Percentiles rank a stretch among this genome's conserved stretches.
Conservation (phyloP, 2,113 vertebrate genomes). For the Saccopteryx leptura region DNA sequence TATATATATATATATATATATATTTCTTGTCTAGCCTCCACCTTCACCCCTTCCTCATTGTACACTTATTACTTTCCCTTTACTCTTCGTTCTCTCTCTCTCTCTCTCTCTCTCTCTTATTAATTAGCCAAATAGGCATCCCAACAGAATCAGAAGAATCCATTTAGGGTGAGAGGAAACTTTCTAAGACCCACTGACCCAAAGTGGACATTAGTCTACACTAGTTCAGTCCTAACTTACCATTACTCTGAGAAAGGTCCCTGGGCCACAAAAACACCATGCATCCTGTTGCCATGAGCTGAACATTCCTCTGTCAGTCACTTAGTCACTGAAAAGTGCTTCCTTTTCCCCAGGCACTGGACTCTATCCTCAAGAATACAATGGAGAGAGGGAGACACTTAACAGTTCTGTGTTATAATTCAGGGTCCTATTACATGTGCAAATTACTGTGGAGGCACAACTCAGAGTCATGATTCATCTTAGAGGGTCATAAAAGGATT, state of each 20-base stretch:
- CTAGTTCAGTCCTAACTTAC: background rate
- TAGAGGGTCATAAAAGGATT: background rate
- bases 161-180: background rate
- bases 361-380: background rate
- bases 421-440: background rate
- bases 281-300: rapidly evolving
- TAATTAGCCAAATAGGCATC: background rate
- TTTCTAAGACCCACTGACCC: background rate
- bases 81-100: background rate
- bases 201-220: background rate
- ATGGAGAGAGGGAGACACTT: background rate
- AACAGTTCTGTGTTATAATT: background rate
- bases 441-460: too few species aligned
- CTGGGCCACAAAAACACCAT: background rate
- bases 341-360: background rate
- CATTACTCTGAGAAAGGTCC: background rate
- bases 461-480: rapidly evolving
- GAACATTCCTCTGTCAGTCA: background rate
- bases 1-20: background rate
- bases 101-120: background rate
- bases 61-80: background rate
- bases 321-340: background rate
- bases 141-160: too few species aligned
- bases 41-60: background rate
- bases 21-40: background rate